Evolutionary conservation across 1,140 invertebrate species (phyloP).

Genomic region (Aphelenchoides besseyi): DNA sequence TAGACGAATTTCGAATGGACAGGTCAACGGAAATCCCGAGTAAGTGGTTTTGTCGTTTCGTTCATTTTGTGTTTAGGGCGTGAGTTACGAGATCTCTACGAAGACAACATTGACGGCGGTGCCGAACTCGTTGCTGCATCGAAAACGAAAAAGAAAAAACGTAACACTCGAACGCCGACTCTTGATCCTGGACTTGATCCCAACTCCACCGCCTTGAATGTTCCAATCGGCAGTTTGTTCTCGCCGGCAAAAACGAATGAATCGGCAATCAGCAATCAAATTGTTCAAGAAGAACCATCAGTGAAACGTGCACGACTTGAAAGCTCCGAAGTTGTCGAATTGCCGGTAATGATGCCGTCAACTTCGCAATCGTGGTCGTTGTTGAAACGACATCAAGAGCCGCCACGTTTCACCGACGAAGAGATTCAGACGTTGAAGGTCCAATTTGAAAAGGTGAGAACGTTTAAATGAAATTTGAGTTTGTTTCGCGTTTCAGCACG

Average conservation of each 20-base stretch:
- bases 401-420: constrained; percentile 26
- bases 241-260: background rate
- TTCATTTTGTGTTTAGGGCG: constrained; percentile 27
- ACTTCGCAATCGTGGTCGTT: constrained; percentile 11
- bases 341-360: too few species aligned
- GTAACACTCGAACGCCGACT: constrained; percentile 1
- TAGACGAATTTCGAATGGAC: constrained; percentile 36
- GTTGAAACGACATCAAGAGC: constrained; percentile 7
- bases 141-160: background rate
- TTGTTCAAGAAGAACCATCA: background rate
- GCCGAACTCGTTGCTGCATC: background rate
- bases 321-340: background rate
- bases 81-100: constrained; percentile 24
- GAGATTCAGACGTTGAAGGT: constrained; percentile 37
- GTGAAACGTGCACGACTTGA: background rate
- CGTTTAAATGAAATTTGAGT: background rate
- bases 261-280: background rate
- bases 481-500: constrained; percentile 36
- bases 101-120: constrained; percentile 20
- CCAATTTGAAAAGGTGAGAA: constrained; percentile 43
- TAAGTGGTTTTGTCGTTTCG: constrained; percentile 20
- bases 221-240: constrained; percentile 3
- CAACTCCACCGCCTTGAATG: background rate
- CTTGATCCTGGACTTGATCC: too few species aligned
- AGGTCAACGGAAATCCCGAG: constrained; percentile 40